A percentile compares a stretch with the other conserved stretches of the same genome.
Evolutionary conservation across 2,113 vertebrate species (phyloP).

Genomic region (Coturnix japonica): DNA sequence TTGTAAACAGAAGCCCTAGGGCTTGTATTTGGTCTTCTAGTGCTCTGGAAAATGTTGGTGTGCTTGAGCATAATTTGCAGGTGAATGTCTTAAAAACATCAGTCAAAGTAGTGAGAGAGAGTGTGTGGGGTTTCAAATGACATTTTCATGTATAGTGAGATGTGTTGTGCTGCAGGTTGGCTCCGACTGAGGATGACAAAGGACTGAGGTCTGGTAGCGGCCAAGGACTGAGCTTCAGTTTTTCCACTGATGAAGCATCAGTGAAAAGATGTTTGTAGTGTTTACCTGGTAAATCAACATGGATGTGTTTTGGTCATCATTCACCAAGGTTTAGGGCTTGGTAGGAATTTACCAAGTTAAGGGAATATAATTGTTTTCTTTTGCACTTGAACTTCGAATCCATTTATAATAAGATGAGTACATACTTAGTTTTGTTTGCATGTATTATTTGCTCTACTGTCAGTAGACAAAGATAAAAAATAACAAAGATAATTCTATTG

Average conservation of each 20-base stretch:
- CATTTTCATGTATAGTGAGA: not conserved
- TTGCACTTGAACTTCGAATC: not conserved
- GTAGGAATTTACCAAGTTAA: conserved; percentile 21
- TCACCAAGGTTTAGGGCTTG: not conserved
- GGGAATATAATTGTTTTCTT: not conserved
- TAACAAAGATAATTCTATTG: not conserved
- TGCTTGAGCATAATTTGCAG: not conserved
- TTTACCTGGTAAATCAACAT: not conserved
- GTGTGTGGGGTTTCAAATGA: not conserved
- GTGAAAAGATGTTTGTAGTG: not conserved
- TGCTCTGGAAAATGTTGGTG: not conserved
- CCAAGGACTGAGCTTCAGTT: not conserved
- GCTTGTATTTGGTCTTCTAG: not conserved
- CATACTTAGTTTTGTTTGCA: conserved; percentile 5
- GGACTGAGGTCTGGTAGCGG: not conserved
- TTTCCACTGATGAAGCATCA: not conserved
- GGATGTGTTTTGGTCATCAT: not conserved
- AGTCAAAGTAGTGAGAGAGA: not conserved
- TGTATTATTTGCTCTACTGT: not conserved
- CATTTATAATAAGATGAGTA: not conserved
- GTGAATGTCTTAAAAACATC: not conserved
- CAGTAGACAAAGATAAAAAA: not conserved
- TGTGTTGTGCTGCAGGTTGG: not conserved
- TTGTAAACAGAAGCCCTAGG: not conserved
- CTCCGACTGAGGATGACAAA: not conserved